Evolutionary conservation across 1,140 invertebrate genomes (phyloP).

Genomic region (Macrobrachium rosenbergii): DNA sequence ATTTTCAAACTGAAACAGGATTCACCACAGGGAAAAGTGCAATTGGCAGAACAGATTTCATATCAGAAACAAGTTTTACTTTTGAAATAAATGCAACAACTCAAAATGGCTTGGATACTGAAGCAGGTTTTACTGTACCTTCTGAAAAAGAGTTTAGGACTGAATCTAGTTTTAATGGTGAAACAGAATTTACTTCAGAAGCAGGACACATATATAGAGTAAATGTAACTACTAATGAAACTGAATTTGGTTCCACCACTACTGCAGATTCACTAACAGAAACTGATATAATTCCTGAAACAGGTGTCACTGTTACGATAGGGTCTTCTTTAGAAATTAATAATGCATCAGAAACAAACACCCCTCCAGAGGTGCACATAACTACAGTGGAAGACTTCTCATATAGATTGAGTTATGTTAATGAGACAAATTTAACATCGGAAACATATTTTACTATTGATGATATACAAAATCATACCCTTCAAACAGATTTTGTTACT

Average conservation of each 20-base stretch:
- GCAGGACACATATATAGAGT: not conserved
- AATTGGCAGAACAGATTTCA: not conserved
- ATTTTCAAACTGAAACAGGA: not conserved
- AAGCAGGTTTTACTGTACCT: not conserved
- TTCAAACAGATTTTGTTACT: too few species aligned
- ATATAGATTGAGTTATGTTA: not conserved
- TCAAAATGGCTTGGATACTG: not conserved
- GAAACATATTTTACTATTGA: too few species aligned
- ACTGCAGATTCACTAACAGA: not conserved
- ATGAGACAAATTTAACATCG: not conserved
- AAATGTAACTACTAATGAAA: constrained; percentile 6
- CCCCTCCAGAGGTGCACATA: not conserved
- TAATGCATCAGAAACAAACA: not conserved
- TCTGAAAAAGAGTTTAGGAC: not conserved
- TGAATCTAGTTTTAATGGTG: not conserved
- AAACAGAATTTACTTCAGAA: not conserved
- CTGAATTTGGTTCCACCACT: not conserved
- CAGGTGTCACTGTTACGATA: not conserved
- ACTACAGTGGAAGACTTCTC: not conserved
- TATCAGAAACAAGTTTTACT: not conserved
- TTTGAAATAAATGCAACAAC: not conserved
- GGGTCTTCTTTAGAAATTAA: not conserved
- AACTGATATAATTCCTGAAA: not conserved
- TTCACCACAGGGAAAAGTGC: not conserved
- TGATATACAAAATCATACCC: too few species aligned